phyloP scores from a whole-genome alignment of 2,888 invertebrate species.

The Melanophora roralis region DNA sequence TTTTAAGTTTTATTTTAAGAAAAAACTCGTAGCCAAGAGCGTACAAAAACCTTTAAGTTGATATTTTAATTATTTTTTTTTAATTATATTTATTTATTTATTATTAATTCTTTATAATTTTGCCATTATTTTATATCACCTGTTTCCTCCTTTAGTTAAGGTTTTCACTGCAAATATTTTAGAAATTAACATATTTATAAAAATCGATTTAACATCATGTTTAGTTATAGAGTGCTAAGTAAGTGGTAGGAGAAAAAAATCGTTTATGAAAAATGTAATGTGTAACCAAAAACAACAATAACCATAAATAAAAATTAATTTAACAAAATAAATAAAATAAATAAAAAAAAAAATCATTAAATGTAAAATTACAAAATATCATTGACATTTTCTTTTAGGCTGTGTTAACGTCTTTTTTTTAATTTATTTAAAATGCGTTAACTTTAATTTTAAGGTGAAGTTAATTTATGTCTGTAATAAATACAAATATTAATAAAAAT shows the following conservation, averaged over 20 bases:
- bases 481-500: constrained; percentile 25
- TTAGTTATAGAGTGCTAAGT: constrained; percentile 8
- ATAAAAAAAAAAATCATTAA: background rate
- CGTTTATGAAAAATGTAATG: constrained; percentile 17
- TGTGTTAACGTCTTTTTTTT: constrained; percentile 44
- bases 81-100: background rate
- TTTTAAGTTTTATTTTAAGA: background rate
- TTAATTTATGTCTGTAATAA: constrained; percentile 42
- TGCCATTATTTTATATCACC: background rate
- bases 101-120: constrained; percentile 4
- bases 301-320: background rate
- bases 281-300: constrained; percentile 26
- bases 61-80: background rate
- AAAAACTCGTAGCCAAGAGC: background rate
- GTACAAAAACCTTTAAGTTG: background rate
- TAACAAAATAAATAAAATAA: background rate
- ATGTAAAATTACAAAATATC: constrained; percentile 30
- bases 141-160: background rate
- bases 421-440: constrained; percentile 40
- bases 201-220: constrained; percentile 14
- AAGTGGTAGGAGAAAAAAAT: constrained; percentile 1
- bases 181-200: background rate
- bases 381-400: constrained; percentile 47
- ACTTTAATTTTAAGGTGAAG: constrained; percentile 44
- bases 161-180: constrained; percentile 23